phyloP scores from a whole-genome alignment of 2,113 vertebrate species.

The Meleagris gallopavo region DNA sequence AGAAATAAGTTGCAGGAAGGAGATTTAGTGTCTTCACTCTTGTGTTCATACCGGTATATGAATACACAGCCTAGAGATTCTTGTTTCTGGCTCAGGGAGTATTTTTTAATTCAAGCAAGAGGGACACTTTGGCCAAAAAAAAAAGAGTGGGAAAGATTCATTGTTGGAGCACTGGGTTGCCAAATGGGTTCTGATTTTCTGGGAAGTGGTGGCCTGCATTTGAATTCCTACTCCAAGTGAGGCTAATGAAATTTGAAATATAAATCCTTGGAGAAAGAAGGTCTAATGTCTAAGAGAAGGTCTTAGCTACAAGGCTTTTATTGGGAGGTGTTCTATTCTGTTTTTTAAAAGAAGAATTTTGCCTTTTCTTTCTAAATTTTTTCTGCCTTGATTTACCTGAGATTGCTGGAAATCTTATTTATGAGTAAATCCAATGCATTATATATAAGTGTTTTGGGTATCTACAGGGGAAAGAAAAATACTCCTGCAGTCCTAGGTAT shows the following conservation, averaged over 20 bases:
- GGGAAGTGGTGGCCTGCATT: neutral
- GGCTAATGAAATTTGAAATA: neutral
- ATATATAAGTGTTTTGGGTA: neutral
- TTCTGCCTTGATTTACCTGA: neutral
- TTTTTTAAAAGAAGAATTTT: neutral
- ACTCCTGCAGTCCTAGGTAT: neutral
- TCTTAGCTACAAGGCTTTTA: constrained; percentile 20
- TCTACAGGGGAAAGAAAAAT: neutral
- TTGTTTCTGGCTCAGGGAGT: neutral
- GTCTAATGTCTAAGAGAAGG: neutral
- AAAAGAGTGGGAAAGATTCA: neutral
- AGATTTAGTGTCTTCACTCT: neutral
- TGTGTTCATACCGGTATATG: neutral
- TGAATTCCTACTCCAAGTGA: neutral
- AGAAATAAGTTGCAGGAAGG: neutral
- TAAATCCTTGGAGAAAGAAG: neutral
- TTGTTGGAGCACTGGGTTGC: neutral
- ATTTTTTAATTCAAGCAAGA: neutral
- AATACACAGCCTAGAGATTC: neutral
- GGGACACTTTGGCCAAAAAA: neutral
- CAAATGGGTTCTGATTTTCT: constrained; percentile 35
- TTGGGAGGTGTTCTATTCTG: neutral
- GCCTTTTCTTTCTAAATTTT: neutral
- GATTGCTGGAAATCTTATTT: neutral
- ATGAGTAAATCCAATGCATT: neutral